Base-by-base conservation (phyloP, 2,797 vertebrate genomes). In the Cephalopachus bancanus region DNA sequence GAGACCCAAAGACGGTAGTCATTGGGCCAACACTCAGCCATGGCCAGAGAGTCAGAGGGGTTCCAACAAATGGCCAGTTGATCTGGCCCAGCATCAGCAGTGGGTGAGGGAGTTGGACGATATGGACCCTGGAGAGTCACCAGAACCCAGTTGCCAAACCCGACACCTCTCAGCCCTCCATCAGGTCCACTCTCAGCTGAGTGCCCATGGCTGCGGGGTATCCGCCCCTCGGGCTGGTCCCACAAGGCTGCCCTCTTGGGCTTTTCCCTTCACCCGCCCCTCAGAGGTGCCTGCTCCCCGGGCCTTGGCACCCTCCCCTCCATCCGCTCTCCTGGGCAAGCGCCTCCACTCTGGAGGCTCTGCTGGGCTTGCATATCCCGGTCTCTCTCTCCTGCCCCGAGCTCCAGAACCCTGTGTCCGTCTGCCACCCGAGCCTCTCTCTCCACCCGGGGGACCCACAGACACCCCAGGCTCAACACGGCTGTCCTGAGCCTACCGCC, bases 251-350 rank as follows among this genome's bases (percentile, higher is more conserved):
- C 96, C 60, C 16, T 92, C 86, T 12, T 3, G 49, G 91, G 83
- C 80, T 92, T 10, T 95, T 96, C 95, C 89, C 87, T 81, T 33
- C 22, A 7, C 89, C 75, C 64, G 0, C 95, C 97, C 96, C 92
- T 96, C 92, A 0, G 15, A 79, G 71, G 90, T 79, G 81, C 76
- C 67, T 93, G 67, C 81, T 97, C 87, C 95, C 91, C 44, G 22
- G 96, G 93, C 80, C 96, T 64, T 90, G 89, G 96, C 83, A 24
- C 89, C 96, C 30, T 55, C 93, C 83, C 71, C 67, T 91, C 97
- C 92, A 96, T 97, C 97, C 95, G 97, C 95, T 97, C 93, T 96
- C 89, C 95, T 30, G 83, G 97, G 96, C 83, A 78, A 89, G 85
- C 95, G 89, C 65, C 89, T 91, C 83, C 65, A 37, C 91, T 76